phyloP scores from a whole-genome alignment of 2,888 invertebrate genomes.

The Tipula unca region DNA sequence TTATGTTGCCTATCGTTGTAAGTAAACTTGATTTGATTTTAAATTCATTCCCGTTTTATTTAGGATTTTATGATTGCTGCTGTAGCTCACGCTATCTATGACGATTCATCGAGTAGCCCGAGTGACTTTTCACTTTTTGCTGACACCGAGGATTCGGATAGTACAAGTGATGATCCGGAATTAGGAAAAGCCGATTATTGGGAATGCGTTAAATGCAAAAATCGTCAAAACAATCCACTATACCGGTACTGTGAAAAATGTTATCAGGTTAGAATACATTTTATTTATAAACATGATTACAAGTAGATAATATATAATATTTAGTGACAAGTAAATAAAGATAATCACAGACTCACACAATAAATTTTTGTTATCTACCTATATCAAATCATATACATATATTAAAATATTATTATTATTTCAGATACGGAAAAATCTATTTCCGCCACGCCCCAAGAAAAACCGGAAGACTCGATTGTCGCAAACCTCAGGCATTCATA shows the following conservation, averaged over 20 bases:
- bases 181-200: slow-evolving; percentile 51
- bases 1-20: too few relatives aligned
- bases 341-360: not conserved
- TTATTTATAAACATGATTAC: not conserved
- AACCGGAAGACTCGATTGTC: not conserved
- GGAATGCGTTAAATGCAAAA: slow-evolving; percentile 56
- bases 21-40: too few relatives aligned
- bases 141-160: slow-evolving; percentile 31
- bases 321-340: not conserved
- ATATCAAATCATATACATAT: not conserved
- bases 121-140: slow-evolving; percentile 28
- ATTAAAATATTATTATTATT: not conserved
- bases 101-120: slow-evolving; percentile 20
- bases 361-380: not conserved
- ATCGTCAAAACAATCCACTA: slow-evolving; percentile 52
- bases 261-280: slow-evolving; percentile 48
- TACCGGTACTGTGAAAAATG: slow-evolving; percentile 63
- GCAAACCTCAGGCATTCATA: not conserved
- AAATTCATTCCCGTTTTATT: slow-evolving; percentile 20
- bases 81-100: slow-evolving; percentile 24
- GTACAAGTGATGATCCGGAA: slow-evolving; percentile 43
- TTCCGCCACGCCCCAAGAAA: slow-evolving; percentile 52
- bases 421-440: slow-evolving; percentile 57
- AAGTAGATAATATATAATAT: not conserved
- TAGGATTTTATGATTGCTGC: slow-evolving; percentile 28